Percentiles rank a stretch among this genome's conserved stretches.
Conservation (phyloP, 2,888 invertebrate species). For the Lepetodrilus schrolli region DNA sequence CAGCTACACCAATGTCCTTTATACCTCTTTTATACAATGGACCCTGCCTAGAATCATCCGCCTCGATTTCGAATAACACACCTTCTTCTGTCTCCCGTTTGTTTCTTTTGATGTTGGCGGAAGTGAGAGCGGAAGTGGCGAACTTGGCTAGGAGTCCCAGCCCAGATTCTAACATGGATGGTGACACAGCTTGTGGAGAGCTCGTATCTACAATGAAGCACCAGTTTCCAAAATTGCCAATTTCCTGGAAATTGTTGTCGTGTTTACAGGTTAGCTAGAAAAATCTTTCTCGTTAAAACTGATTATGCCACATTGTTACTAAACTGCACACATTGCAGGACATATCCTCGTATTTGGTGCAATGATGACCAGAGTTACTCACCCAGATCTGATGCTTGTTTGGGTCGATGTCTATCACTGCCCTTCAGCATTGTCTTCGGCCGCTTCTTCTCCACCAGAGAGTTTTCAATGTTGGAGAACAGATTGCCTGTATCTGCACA, state of each 20-base stretch:
- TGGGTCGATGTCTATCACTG: background rate
- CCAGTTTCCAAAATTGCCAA: background rate
- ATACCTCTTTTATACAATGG: conserved; percentile 12
- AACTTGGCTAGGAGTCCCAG: conserved; percentile 62
- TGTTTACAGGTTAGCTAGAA: no score
- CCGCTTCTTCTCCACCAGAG: conserved; percentile 34
- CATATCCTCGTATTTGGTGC: background rate
- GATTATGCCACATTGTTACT: no score
- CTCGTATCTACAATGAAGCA: background rate
- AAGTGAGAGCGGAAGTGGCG: conserved; percentile 44
- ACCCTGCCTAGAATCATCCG: background rate
- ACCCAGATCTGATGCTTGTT: background rate
- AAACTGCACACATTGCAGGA: no score
- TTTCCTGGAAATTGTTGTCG: no score
- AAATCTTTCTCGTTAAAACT: no score
- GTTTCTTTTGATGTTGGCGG: conserved; percentile 38
- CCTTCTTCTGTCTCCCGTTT: conserved; percentile 46
- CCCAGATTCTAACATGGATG: conserved; percentile 41
- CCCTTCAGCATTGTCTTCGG: conserved; percentile 21
- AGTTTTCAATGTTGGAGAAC: conserved; percentile 42
- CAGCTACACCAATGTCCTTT: no score
- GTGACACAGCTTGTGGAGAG: background rate
- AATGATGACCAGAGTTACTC: background rate
- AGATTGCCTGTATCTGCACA: conserved; percentile 44
- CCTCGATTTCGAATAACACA: conserved; percentile 24